Evolutionary conservation across 2,888 invertebrate genomes (phyloP), one percentile per base, ranked within the genome.

Genomic region (Leucophenga montana): DNA sequence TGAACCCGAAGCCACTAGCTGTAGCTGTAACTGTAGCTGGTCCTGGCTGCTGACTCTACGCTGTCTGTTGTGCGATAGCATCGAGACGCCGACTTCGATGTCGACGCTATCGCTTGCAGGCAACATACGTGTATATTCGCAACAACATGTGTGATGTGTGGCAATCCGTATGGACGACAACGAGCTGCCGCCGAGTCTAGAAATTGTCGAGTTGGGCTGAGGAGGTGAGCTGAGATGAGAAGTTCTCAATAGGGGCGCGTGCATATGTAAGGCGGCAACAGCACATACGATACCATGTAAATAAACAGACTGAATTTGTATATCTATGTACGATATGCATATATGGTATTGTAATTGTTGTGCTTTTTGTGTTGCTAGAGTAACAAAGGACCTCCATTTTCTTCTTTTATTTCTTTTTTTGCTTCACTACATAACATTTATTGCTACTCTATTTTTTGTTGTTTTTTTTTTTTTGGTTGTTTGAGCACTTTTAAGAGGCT

Each of bases 111-210:
- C 87, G 87, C 85, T 84, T 85, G 85, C 85, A 85, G 85, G 85
- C 87, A 87, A 85, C 87, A 86, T 87, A 85, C 84, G 85, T 86
- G 84, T 78, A 85, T 87, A 83, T 83, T 86, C 87, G 84, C 81
- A 83, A 85, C 82, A 88, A 87, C 88, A 88, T 88, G 88, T 88
- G 87, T 88, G 89, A 88, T 87, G 82, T 88, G 87, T 87, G 89
- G 85, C 86, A 85, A 85, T 87, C 88, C 88, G 87, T 88, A 88
- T 89, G 88, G 88, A 88, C 81, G 84, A 84, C 69, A 65, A 71
- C 70, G 68, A 78, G 72, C 67, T 71, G 69, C 8, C 53, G 6
- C n/a, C 69, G 62, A 5, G 50, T 8, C 18, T 39, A 48, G 50
- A 44, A 39, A 39, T 39, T 39, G 39, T 39, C 4, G 27, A 27